phyloP scores from a whole-genome alignment of 2,888 invertebrate species.

The Sinohyriopsis cumingii region DNA sequence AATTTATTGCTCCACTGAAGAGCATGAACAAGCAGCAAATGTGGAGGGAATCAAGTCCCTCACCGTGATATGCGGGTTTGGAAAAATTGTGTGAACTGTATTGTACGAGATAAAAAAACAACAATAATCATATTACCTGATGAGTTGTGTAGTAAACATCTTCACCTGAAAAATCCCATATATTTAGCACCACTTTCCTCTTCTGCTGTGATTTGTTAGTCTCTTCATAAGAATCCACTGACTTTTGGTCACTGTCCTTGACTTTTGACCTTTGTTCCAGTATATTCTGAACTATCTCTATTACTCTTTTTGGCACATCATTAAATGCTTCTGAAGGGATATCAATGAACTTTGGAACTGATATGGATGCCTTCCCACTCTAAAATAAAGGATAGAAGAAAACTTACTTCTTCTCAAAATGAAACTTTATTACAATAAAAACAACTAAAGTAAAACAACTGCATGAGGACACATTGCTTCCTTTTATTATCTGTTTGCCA shows the following conservation, averaged over 20 bases:
- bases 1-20: no score
- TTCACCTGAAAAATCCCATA: constrained; percentile 71
- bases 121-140: constrained; percentile 43
- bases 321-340: constrained; percentile 50
- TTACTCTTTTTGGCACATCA: constrained; percentile 64
- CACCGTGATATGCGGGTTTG: no score
- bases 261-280: constrained; percentile 37
- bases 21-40: no score
- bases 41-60: no score
- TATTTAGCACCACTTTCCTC: constrained; percentile 59
- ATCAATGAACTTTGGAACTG: constrained; percentile 30
- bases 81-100: no score
- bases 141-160: constrained; percentile 68
- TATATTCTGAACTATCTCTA: constrained; percentile 65
- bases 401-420: no score
- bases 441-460: no score
- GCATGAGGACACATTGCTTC: no score
- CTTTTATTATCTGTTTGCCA: no score
- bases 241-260: constrained; percentile 13
- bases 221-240: constrained; percentile 27
- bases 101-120: no score
- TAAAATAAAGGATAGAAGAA: no score
- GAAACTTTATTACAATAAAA: no score
- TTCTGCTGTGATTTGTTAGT: constrained; percentile 25
- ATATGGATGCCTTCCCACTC: not conserved